Conservation (phyloP, 2,888 invertebrate species). For the Acanthosepion esculentum region DNA sequence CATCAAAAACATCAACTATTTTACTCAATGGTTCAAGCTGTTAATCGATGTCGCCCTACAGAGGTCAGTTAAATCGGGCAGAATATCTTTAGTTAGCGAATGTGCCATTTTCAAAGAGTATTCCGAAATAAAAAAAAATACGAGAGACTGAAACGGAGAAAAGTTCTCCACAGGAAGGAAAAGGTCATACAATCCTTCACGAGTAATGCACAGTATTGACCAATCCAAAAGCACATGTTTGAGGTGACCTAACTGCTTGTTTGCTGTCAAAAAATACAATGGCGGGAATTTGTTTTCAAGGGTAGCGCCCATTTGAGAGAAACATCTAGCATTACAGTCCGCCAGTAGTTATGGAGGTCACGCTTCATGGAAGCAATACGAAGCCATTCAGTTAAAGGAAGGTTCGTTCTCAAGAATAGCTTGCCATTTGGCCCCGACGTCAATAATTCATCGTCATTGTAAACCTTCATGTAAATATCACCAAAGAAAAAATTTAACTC, state of each 20-base stretch:
- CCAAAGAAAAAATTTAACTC: neutral
- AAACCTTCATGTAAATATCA: neutral
- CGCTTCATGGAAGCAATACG: neutral
- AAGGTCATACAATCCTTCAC: neutral
- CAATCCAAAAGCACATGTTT: neutral
- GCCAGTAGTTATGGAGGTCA: neutral
- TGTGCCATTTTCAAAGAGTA: too few species aligned
- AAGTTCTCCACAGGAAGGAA: too few species aligned
- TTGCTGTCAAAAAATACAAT: constrained; percentile 11
- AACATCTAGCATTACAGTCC: neutral
- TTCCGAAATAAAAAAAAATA: too few species aligned
- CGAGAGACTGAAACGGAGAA: too few species aligned
- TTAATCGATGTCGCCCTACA: too few species aligned
- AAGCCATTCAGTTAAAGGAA: neutral
- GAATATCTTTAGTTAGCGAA: too few species aligned
- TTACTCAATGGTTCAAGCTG: too few species aligned
- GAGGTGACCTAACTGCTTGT: neutral
- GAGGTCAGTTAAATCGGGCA: too few species aligned
- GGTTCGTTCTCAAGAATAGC: neutral
- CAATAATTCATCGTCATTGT: neutral
- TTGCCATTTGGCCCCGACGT: neutral
- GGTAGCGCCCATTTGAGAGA: neutral
- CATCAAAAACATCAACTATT: too few species aligned
- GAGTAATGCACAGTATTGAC: neutral
- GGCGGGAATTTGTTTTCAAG: neutral